phyloP scores from a whole-genome alignment of 2,888 invertebrate species.

The Omphaloscelis lunosa region DNA sequence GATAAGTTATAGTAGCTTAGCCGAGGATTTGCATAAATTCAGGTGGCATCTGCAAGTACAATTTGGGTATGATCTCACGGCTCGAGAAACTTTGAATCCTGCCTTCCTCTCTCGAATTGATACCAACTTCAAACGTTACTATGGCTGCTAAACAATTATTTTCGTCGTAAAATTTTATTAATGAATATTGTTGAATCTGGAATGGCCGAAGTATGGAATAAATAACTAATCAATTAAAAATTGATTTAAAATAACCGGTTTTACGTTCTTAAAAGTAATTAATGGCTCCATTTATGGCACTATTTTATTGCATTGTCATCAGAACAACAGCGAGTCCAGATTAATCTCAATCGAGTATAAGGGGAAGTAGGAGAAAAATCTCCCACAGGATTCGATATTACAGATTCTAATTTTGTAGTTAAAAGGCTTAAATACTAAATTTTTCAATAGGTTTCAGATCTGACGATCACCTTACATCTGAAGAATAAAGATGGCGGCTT shows the following conservation, averaged over 20 bases:
- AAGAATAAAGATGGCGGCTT: neutral
- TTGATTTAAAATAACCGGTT: neutral
- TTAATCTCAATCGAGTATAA: neutral
- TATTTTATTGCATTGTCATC: neutral
- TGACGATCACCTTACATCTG: no score
- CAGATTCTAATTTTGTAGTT: neutral
- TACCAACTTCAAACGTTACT: slow-evolving; percentile 38
- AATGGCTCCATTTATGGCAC: neutral
- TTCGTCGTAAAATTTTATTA: neutral
- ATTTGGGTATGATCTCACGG: slow-evolving; percentile 71
- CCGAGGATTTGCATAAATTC: slow-evolving; percentile 78
- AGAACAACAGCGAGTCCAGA: neutral
- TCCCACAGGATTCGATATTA: neutral
- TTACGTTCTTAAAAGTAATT: neutral
- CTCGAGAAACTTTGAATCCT: slow-evolving; percentile 61
- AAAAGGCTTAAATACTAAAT: neutral
- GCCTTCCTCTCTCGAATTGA: slow-evolving; percentile 40
- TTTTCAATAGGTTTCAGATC: no score
- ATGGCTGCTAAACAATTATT: slow-evolving; percentile 20
- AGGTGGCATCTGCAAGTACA: slow-evolving; percentile 80
- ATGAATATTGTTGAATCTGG: neutral
- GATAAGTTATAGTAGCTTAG: slow-evolving; percentile 74
- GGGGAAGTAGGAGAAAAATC: neutral
- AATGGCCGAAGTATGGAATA: neutral
- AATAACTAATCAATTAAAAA: neutral